A percentile compares a stretch with the other conserved stretches of the same genome.
Evolutionary conservation across 2,888 invertebrate genomes (phyloP).

Genomic region (Cataglyphis albicans): DNA sequence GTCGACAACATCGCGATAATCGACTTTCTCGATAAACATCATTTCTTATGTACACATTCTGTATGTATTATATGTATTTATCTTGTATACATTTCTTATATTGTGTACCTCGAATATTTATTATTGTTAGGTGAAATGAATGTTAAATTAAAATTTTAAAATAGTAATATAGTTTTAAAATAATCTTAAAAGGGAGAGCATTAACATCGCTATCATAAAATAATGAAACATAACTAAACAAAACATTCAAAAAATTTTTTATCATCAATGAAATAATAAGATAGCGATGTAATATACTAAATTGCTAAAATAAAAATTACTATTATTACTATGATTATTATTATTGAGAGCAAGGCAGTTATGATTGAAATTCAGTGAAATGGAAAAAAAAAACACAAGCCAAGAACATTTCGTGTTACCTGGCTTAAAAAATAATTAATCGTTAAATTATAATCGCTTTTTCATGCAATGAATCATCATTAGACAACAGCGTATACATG

Average conservation of each 20-base stretch:
- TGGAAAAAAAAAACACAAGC: neutral
- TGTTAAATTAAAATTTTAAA: neutral
- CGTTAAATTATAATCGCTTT: neutral
- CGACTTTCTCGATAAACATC: neutral
- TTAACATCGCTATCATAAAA: neutral
- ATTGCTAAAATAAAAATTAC: too few relatives aligned
- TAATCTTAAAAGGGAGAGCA: too few relatives aligned
- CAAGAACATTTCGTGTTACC: neutral
- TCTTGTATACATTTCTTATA: neutral
- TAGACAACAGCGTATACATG: neutral
- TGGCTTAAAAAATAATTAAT: neutral
- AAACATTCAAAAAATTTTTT: neutral
- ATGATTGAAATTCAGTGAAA: neutral
- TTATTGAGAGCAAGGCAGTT: neutral
- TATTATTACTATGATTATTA: neutral
- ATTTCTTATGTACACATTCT: neutral
- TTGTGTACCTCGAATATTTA: neutral
- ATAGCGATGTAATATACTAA: neutral
- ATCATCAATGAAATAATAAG: neutral
- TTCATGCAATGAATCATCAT: constrained; percentile 1
- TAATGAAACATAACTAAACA: neutral
- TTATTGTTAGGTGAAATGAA: neutral
- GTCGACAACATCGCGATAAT: neutral
- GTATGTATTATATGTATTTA: neutral
- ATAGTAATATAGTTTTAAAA: too few relatives aligned